These are phyloP conservation scores for Drosophila atripex DNA, from an alignment of 2,888 invertebrate genomes.

Conservation along the genomic window DNA sequence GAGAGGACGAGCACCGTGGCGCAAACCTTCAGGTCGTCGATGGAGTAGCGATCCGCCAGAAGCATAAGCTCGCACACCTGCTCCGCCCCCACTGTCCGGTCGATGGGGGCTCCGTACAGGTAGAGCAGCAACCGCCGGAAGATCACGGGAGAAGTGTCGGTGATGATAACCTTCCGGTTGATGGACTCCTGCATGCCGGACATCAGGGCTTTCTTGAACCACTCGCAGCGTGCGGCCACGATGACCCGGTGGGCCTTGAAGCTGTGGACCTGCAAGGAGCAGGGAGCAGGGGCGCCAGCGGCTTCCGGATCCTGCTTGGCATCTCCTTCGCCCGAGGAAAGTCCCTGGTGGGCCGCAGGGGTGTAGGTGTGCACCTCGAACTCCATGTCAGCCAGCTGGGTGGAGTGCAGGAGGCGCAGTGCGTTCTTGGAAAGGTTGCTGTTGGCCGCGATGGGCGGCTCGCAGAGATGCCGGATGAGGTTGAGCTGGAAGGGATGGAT, in stretches of 20 bases:
- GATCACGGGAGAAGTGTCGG: constrained; percentile 87
- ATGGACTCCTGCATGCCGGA: constrained; percentile 90
- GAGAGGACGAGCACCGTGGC: neutral
- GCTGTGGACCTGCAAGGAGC: constrained; percentile 77
- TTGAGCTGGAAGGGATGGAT: constrained; percentile 72
- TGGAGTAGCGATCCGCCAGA: constrained; percentile 87
- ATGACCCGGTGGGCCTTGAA: constrained; percentile 87
- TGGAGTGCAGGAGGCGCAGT: constrained; percentile 85
- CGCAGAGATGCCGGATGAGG: constrained; percentile 87
- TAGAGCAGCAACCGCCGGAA: constrained; percentile 87
- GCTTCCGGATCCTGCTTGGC: constrained; percentile 14
- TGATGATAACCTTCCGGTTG: constrained; percentile 88
- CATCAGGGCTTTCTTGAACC: constrained; percentile 88
- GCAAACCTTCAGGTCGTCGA: constrained; percentile 86
- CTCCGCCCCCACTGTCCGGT: constrained; percentile 84
- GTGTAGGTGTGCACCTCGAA: constrained; percentile 85
- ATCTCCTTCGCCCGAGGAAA: neutral
- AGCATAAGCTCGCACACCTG: constrained; percentile 88
- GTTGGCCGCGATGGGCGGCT: constrained; percentile 85
- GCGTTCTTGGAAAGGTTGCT: constrained; percentile 86
- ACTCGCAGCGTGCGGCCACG: constrained; percentile 87
- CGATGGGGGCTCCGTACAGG: constrained; percentile 87
- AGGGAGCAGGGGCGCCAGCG: neutral
- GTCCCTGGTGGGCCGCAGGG: neutral
- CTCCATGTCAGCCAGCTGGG: constrained; percentile 87